phyloP scores from a whole-genome alignment of 1,140 invertebrate species.

The Triops longicaudatus region DNA sequence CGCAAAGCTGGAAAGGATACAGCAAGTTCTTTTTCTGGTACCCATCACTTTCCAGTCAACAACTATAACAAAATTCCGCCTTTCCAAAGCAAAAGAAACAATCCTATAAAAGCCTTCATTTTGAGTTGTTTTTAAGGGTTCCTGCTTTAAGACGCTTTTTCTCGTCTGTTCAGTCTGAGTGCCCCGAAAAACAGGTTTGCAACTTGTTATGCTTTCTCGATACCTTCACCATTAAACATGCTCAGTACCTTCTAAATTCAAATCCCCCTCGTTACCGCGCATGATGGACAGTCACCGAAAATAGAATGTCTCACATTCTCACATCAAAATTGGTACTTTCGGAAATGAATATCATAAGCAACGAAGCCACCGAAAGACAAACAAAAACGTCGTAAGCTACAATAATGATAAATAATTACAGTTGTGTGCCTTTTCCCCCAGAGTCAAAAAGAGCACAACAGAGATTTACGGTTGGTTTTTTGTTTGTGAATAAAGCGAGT shows the following conservation, averaged over 20 bases:
- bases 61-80: background rate
- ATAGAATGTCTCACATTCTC: background rate
- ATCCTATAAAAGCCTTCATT: background rate
- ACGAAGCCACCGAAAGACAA: background rate
- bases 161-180: background rate
- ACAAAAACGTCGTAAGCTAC: too few relatives aligned
- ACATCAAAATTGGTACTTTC: background rate
- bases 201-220: background rate
- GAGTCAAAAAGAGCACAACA: too few relatives aligned
- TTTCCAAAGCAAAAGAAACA: background rate
- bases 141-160: background rate
- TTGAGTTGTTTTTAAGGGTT: background rate
- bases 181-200: background rate
- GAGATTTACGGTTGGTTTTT: too few relatives aligned
- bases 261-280: background rate
- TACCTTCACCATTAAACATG: background rate
- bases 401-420: too few relatives aligned
- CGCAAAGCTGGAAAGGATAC: background rate
- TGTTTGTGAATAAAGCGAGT: background rate
- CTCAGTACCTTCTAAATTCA: background rate
- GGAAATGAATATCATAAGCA: background rate
- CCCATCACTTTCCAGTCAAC: background rate
- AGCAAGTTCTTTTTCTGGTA: background rate
- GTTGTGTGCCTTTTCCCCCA: too few relatives aligned
- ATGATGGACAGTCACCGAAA: too few relatives aligned